Percentiles rank a stretch among this genome's conserved stretches.
These are phyloP conservation scores for Eristalis tenax DNA, from an alignment of 2,888 invertebrate genomes.

Conservation along the genomic window DNA sequence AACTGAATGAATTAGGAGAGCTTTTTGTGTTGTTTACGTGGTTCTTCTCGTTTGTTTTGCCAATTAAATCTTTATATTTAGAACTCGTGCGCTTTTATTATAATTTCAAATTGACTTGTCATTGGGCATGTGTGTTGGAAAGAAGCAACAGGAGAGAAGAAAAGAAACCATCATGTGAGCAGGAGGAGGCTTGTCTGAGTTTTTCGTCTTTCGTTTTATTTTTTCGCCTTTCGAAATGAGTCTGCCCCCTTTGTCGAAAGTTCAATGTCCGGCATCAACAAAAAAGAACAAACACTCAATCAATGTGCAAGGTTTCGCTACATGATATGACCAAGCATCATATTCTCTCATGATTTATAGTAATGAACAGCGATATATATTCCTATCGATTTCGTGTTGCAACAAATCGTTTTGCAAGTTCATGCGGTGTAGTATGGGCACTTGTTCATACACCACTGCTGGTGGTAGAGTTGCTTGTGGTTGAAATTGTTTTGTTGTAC, in stretches of 20 bases:
- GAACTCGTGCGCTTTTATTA: constrained; percentile 3
- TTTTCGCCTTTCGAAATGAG: neutral
- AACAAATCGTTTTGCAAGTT: neutral
- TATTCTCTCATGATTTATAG: neutral
- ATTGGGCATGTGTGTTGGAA: neutral
- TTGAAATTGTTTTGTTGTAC: neutral
- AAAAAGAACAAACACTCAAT: neutral
- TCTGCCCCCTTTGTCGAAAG: neutral
- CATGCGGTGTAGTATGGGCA: neutral
- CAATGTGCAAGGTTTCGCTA: neutral
- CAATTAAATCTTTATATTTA: constrained; percentile 27
- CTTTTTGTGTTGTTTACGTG: neutral
- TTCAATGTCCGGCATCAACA: neutral
- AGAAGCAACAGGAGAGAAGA: neutral
- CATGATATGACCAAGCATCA: neutral
- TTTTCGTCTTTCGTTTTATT: neutral
- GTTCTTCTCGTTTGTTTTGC: neutral
- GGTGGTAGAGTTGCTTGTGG: neutral
- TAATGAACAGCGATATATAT: too few species aligned
- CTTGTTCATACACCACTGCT: neutral
- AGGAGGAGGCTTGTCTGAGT: neutral
- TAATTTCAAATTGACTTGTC: neutral
- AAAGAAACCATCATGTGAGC: neutral
- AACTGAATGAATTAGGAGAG: neutral
- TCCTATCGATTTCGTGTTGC: neutral